These are phyloP conservation scores for Sinosuthora webbiana DNA, from an alignment of 2,113 vertebrate species.

Conservation along the genomic window DNA sequence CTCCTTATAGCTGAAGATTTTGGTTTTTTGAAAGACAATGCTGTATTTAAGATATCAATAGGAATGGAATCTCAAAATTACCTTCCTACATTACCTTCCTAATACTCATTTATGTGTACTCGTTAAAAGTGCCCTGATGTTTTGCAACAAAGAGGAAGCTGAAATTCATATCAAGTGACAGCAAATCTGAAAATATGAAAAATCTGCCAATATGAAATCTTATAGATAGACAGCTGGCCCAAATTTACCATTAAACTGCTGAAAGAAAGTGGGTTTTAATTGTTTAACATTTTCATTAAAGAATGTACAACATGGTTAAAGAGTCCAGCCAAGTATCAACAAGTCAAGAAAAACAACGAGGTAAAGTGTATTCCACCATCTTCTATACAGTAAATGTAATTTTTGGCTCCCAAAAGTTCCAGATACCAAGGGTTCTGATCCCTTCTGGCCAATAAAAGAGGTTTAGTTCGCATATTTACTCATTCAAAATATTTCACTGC, in stretches of 20 bases:
- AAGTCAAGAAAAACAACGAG: not conserved
- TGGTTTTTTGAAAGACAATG: not conserved
- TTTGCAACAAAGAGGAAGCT: not conserved
- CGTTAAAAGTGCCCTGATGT: not conserved
- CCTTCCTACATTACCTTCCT: not conserved
- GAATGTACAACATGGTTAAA: not conserved
- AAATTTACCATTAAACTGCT: not conserved
- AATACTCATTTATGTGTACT: not conserved
- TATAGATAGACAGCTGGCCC: not conserved
- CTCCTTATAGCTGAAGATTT: not conserved
- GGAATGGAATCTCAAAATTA: not conserved
- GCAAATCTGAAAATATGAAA: not conserved
- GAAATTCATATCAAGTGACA: conserved; percentile 1
- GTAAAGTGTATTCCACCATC: not conserved
- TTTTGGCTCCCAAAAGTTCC: not conserved
- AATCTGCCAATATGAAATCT: not conserved
- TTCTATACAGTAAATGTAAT: not conserved
- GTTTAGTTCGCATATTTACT: not conserved
- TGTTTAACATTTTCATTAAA: conserved; percentile 18
- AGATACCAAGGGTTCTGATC: not conserved
- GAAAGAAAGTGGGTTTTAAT: not conserved
- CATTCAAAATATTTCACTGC: not conserved
- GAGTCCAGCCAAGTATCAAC: not conserved
- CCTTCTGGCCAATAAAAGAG: not conserved
- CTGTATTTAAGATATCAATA: not conserved